Conservation (phyloP, 2,113 vertebrate species). For the Centrocercus urophasianus region DNA sequence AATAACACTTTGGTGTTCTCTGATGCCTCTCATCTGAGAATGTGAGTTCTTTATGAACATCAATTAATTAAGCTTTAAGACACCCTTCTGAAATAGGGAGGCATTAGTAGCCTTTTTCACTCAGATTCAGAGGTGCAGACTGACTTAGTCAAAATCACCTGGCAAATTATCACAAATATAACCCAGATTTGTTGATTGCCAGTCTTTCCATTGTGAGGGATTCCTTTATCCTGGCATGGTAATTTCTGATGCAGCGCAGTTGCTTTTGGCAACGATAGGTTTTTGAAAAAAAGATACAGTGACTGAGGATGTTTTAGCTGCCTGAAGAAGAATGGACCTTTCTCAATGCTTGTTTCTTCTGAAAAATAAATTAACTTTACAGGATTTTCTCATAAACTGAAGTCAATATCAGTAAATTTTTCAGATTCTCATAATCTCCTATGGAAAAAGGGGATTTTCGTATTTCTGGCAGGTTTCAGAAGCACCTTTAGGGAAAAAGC, state of each 20-base stretch:
- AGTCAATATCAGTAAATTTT: background rate
- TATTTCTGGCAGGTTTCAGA: background rate
- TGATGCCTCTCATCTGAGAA: slow-evolving; percentile 40
- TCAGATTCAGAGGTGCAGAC: background rate
- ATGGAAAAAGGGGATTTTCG: background rate
- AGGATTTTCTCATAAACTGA: background rate
- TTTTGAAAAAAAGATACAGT: background rate
- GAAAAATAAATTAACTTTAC: background rate
- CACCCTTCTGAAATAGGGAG: slow-evolving; percentile 49
- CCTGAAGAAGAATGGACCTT: background rate
- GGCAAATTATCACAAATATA: background rate
- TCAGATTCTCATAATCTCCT: background rate
- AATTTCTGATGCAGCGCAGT: background rate
- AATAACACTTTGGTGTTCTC: slow-evolving; percentile 67
- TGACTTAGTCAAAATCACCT: slow-evolving; percentile 15
- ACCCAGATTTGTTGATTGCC: background rate
- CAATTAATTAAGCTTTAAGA: slow-evolving; percentile 72
- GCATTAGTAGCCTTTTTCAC: slow-evolving; percentile 38
- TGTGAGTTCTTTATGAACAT: slow-evolving; percentile 62
- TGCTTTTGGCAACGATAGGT: background rate
- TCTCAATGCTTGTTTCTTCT: background rate
- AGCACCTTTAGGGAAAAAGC: background rate
- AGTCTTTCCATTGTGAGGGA: background rate
- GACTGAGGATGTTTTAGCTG: background rate
- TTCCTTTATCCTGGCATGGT: background rate